A percentile compares a stretch with the other conserved stretches of the same genome.
Conservation (phyloP, 2,888 invertebrate species). For the Netelia inedita region DNA sequence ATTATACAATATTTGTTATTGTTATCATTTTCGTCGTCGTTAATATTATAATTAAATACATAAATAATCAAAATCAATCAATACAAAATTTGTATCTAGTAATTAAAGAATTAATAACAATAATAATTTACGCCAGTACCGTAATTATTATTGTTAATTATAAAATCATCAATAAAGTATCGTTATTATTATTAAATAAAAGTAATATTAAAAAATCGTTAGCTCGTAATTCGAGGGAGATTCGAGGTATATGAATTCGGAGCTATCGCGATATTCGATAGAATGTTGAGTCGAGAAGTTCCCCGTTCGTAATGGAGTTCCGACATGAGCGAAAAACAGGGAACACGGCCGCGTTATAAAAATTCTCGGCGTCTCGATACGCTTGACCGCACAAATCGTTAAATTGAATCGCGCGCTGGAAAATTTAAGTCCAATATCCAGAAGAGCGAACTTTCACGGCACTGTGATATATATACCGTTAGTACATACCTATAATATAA, state of each 20-base stretch:
- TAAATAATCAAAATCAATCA: no score
- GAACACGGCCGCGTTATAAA: conserved; percentile 2
- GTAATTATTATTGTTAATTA: no score
- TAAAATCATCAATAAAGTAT: no score
- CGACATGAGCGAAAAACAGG: not conserved
- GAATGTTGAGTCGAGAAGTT: not conserved
- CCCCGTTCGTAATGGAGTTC: not conserved
- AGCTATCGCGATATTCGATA: not conserved
- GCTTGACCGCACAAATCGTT: conserved; percentile 30
- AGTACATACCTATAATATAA: no score
- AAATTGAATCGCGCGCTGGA: conserved; percentile 35
- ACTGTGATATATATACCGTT: not conserved
- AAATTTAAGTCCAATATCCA: conserved; percentile 32
- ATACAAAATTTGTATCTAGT: no score
- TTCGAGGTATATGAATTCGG: not conserved
- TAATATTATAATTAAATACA: no score
- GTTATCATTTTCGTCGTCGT: no score
- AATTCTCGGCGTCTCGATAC: conserved; percentile 8
- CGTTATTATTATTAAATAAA: no score
- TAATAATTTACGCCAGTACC: no score
- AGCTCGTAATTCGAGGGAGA: not conserved
- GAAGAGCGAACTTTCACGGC: conserved; percentile 29
- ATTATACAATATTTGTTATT: no score
- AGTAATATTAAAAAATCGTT: no score
- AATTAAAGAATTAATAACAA: no score